These are phyloP conservation scores for Palaemon carinicauda DNA, from an alignment of 1,140 invertebrate genomes.

Conservation along the genomic window DNA sequence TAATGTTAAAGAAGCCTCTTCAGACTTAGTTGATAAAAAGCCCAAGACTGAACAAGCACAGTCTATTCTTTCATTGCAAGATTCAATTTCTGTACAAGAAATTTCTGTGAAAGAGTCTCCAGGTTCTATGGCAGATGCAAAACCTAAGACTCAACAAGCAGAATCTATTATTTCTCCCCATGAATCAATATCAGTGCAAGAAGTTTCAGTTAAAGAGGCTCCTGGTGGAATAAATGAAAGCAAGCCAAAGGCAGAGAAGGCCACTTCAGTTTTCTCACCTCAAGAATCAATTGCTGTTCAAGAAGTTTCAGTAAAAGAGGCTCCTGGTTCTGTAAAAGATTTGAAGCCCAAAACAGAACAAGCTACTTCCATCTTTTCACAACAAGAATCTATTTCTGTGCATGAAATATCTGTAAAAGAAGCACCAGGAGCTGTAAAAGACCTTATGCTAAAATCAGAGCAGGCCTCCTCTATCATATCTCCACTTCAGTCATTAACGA, in stretches of 20 bases:
- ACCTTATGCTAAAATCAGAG: conserved; percentile 18
- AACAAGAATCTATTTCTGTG: conserved; percentile 61
- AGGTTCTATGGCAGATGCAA: conserved; percentile 45
- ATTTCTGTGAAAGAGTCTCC: conserved; percentile 37
- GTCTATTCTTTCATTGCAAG: conserved; percentile 34
- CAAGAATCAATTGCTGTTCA: conserved; percentile 65
- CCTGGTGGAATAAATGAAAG: conserved; percentile 37
- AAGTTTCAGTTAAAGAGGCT: conserved; percentile 35
- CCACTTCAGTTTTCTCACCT: conserved; percentile 67
- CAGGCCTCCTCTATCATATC: conserved; percentile 36
- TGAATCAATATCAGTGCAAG: conserved; percentile 34
- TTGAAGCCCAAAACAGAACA: conserved; percentile 63
- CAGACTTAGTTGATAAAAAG: conserved; percentile 13
- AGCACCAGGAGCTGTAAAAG: background rate
- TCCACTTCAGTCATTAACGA: conserved; percentile 27
- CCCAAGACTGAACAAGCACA: conserved; percentile 33
- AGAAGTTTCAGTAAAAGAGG: conserved; percentile 68
- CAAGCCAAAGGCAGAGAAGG: conserved; percentile 65
- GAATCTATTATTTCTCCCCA: conserved; percentile 66
- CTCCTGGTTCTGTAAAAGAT: conserved; percentile 66
- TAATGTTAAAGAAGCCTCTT: conserved; percentile 23
- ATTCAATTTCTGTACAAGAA: conserved; percentile 34
- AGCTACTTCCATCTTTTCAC: conserved; percentile 67
- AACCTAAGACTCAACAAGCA: conserved; percentile 66
- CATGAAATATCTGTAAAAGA: conserved; percentile 44